A percentile compares a stretch with the other conserved stretches of the same genome.
These are phyloP conservation scores for Orchesella flavescens DNA, from an alignment of 2,888 invertebrate genomes.

Conservation along the genomic window DNA sequence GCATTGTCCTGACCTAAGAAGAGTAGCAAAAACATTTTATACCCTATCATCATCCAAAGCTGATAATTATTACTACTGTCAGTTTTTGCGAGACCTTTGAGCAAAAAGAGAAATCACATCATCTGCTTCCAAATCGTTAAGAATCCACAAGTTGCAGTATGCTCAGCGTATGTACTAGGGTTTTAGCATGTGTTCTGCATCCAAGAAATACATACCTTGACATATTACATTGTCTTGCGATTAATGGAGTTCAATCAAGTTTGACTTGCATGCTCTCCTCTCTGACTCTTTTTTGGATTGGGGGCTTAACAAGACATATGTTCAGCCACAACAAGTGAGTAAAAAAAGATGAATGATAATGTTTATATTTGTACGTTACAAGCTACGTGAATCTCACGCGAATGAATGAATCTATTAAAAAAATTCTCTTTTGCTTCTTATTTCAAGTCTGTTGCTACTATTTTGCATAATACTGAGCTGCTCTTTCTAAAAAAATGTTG, in stretches of 20 bases:
- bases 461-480: no score
- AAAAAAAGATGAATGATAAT: no score
- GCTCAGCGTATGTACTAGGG: neutral
- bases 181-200: neutral
- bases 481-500: neutral
- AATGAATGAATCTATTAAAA: no score
- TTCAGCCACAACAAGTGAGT: no score
- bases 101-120: conserved; percentile 45
- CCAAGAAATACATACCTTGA: neutral
- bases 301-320: no score
- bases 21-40: neutral
- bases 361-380: no score
- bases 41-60: conserved; percentile 42
- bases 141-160: neutral
- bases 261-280: neutral
- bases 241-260: neutral
- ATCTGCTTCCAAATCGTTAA: conserved; percentile 18
- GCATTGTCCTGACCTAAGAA: conserved; percentile 11
- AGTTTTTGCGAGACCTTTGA: conserved; percentile 50
- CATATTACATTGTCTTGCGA: neutral
- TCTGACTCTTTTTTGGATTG: no score
- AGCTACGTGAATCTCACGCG: no score
- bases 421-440: no score
- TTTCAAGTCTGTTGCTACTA: no score
- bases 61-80: conserved; percentile 50